Evolutionary conservation across 2,113 vertebrate species (phyloP).

Genomic region (Seriola rivoliana): DNA sequence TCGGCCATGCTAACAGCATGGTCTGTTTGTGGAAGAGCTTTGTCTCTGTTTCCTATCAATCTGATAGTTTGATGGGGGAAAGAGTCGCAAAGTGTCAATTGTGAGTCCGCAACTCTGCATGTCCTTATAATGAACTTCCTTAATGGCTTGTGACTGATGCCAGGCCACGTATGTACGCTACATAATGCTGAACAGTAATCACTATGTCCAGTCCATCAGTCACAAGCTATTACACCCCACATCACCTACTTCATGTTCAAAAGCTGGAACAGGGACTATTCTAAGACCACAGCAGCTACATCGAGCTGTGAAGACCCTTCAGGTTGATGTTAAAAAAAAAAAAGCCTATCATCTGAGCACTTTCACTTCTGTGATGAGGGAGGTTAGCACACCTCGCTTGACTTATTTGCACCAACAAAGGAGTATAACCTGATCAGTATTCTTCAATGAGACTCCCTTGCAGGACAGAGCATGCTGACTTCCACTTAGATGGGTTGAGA

Average conservation of each 20-base stretch:
- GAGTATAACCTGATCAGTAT: constrained; percentile 42
- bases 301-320: constrained; percentile 15
- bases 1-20: too few relatives aligned
- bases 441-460: constrained; percentile 31
- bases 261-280: constrained; percentile 1
- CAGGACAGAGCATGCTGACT: constrained; percentile 15
- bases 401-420: constrained; percentile 27
- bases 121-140: too few relatives aligned
- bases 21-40: too few relatives aligned
- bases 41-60: too few relatives aligned
- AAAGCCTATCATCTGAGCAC: neutral
- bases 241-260: neutral
- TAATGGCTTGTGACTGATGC: too few relatives aligned
- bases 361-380: constrained; percentile 16
- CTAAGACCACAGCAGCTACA: neutral
- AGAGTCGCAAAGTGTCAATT: too few relatives aligned
- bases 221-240: neutral
- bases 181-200: constrained; percentile 19
- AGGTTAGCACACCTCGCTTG: constrained; percentile 12
- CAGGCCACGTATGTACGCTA: too few relatives aligned
- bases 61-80: too few relatives aligned
- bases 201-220: neutral
- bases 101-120: too few relatives aligned
- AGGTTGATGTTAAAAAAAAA: constrained; percentile 31
- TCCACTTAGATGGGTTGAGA: constrained; percentile 24